A percentile compares a stretch with the other conserved stretches of the same genome.
Evolutionary conservation across 2,888 invertebrate species (phyloP).

Genomic region (Dasypolia templi): DNA sequence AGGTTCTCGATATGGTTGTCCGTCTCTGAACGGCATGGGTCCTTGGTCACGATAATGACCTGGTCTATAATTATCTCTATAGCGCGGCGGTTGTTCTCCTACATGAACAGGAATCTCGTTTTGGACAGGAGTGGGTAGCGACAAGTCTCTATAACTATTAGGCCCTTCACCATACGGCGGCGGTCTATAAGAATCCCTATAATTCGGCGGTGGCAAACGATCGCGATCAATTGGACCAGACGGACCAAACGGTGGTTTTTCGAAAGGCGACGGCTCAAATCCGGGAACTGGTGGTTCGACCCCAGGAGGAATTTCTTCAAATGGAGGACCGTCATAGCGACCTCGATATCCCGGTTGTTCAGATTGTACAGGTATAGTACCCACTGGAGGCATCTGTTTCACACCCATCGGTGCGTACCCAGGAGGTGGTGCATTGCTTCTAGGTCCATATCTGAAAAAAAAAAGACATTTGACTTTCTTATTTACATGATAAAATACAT

Average conservation of each 20-base stretch:
- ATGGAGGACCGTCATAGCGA: slow-evolving; percentile 85
- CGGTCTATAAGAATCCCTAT: slow-evolving; percentile 83
- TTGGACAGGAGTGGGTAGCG: slow-evolving; percentile 74
- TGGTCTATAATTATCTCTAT: slow-evolving; percentile 84
- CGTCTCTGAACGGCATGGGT: slow-evolving; percentile 81
- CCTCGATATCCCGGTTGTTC: slow-evolving; percentile 84
- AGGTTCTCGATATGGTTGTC: slow-evolving; percentile 80
- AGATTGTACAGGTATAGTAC: slow-evolving; percentile 74
- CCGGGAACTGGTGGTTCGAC: slow-evolving; percentile 92
- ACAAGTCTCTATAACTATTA: slow-evolving; percentile 78
- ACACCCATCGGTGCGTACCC: slow-evolving; percentile 80
- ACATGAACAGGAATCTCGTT: slow-evolving; percentile 86
- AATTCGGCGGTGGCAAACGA: slow-evolving; percentile 81
- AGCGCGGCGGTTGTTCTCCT: slow-evolving; percentile 80
- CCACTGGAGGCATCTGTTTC: slow-evolving; percentile 82
- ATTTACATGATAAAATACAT: slow-evolving; percentile 1
- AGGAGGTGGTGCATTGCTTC: slow-evolving; percentile 80
- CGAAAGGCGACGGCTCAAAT: slow-evolving; percentile 90
- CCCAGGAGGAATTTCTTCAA: slow-evolving; percentile 91
- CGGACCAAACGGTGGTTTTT: slow-evolving; percentile 85
- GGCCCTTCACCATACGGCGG: slow-evolving; percentile 81
- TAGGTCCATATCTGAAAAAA: slow-evolving; percentile 86
- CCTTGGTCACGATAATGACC: slow-evolving; percentile 84
- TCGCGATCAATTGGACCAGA: slow-evolving; percentile 82
- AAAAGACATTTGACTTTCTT: slow-evolving; percentile 60